Conservation (phyloP, 2,113 vertebrate species). For the Phaethon lepturus region DNA sequence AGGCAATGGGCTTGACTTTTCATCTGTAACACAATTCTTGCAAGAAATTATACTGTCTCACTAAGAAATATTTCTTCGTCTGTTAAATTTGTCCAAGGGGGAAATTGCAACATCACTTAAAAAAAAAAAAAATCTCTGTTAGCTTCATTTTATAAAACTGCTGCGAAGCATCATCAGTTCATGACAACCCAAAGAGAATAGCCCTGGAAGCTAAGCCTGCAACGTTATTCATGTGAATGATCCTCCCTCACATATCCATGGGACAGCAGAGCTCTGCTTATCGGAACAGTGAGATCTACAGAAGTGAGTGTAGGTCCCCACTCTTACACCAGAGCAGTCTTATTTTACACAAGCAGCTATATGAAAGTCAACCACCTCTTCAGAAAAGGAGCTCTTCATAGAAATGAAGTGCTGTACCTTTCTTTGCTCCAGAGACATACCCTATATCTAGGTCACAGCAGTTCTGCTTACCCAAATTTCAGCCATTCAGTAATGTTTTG, state of each 20-base stretch:
- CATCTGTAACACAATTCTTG: neutral
- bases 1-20: neutral
- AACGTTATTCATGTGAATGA: neutral
- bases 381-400: neutral
- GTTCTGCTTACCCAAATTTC: neutral
- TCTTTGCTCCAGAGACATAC: neutral
- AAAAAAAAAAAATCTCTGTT: neutral
- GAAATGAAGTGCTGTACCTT: neutral
- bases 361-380: neutral
- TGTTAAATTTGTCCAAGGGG: neutral
- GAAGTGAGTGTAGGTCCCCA: neutral
- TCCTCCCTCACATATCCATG: neutral
- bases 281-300: neutral
- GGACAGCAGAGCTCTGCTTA: neutral
- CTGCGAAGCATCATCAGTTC: neutral
- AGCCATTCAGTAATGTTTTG: neutral
- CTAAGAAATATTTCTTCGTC: neutral
- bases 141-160: neutral
- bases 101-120: neutral
- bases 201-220: neutral
- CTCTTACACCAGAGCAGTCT: neutral
- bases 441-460: neutral
- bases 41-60: neutral
- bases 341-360: neutral
- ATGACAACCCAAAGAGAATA: neutral